Evolutionary conservation across 2,113 vertebrate genomes (phyloP), one percentile per base, ranked within the genome.

Genomic region (Bothrops jararaca): DNA sequence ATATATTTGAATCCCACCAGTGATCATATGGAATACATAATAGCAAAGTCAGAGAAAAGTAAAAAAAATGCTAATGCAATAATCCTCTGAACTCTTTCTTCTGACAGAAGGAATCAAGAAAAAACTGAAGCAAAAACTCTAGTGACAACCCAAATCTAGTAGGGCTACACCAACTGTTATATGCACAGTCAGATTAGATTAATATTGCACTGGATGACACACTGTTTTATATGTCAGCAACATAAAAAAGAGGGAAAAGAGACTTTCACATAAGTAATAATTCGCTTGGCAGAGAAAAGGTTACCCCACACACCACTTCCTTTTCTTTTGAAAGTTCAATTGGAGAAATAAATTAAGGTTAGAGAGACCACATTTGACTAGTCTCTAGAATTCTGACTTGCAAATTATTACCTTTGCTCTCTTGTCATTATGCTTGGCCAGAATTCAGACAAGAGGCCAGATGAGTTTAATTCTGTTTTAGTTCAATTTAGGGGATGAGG

Each of bases 281-380:
- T 92, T 93, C 89, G 88, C 90, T 96, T 96, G 97, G 94, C 93
- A 96, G 96, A 92, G 22, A 96, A 97, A 97, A 96, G 95, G 93
- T 97, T 97, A 96, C 48, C 57, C 95, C 94, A 96, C 89, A 93
- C 57, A 69, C 94, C 90, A 86, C 92, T 95, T 96, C 96, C 93
- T 69, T 92, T 93, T 95, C 95, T 96, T 97, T 95, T 97, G 95
- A 96, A 98, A 96, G 93, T 89, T 95, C 93, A 94, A 69, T 60
- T 69, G 48, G 42, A 69, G 91, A 96, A 96, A 97, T 96, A 96
- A 96, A 97, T 95, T 95, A 94, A 97, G 95, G 97, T 94, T 85
- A 96, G 95, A 97, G 95, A 94, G 96, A 94, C 95, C 95, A 95
- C 94, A 97, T 97, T 96, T 97, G 96, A 93, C n/a, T 97, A 80